phyloP scores from a whole-genome alignment of 2,888 invertebrate genomes.

The Idaea straminata region DNA sequence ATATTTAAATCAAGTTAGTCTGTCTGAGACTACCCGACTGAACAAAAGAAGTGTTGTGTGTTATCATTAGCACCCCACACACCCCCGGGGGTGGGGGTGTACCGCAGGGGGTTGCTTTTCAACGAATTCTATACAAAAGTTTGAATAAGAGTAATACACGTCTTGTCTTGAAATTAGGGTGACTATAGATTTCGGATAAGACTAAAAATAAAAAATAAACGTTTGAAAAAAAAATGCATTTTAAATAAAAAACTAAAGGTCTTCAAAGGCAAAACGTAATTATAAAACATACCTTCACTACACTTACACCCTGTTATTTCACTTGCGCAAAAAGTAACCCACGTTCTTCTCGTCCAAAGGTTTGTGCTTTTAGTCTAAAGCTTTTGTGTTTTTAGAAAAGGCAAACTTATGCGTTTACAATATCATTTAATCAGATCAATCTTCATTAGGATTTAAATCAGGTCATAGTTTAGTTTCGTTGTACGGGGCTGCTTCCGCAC shows the following conservation, averaged over 20 bases:
- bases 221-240: background rate
- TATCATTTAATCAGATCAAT: no score
- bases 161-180: slow-evolving; percentile 58
- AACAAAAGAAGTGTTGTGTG: slow-evolving; percentile 56
- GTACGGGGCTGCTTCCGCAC: no score
- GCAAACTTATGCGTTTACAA: no score
- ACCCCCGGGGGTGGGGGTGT: slow-evolving; percentile 26
- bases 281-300: no score
- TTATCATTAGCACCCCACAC: slow-evolving; percentile 49
- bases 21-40: slow-evolving; percentile 7
- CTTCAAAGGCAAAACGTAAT: no score
- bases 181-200: slow-evolving; percentile 22
- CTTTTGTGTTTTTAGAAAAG: no score
- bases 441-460: no score
- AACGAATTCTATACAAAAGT: slow-evolving; percentile 74
- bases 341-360: no score
- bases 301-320: no score
- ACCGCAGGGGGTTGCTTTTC: slow-evolving; percentile 50
- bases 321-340: no score
- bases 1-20: background rate
- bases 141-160: slow-evolving; percentile 77
- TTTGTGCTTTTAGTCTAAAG: no score
- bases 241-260: background rate
- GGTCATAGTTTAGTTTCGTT: no score
- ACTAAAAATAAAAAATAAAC: background rate